Conservation (phyloP, 2,113 vertebrate species). For the Microcebus griseorufus region DNA sequence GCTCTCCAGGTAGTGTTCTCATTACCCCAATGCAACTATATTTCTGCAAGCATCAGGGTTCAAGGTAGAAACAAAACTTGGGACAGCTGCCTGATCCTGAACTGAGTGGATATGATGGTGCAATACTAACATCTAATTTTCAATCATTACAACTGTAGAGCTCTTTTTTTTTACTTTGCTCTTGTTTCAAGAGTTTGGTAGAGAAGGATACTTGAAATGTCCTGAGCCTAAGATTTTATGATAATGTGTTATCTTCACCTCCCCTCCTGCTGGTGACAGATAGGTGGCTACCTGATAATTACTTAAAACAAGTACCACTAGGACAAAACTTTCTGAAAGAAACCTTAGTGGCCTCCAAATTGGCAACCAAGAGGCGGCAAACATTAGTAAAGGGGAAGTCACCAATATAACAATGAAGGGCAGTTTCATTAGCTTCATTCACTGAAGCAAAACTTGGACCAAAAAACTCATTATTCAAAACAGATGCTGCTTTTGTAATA, state of each 20-base stretch:
- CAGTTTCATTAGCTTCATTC: conserved; percentile 74
- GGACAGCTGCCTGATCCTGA: not conserved
- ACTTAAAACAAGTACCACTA: conserved; percentile 25
- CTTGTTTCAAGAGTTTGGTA: not conserved
- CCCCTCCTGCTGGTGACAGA: fast-evolving
- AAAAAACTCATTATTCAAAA: conserved; percentile 77
- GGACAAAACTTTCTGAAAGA: not conserved
- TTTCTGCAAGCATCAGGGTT: not conserved
- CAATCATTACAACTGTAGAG: not conserved
- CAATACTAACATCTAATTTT: not conserved
- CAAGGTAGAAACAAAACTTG: not conserved
- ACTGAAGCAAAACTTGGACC: conserved; percentile 66
- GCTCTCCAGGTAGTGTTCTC: no score
- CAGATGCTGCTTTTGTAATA: conserved; percentile 78
- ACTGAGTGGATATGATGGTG: no score
- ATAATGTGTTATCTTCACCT: not conserved
- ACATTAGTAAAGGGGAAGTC: conserved; percentile 43
- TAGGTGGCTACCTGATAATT: conserved; percentile 21
- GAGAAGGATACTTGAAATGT: not conserved
- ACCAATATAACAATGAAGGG: conserved; percentile 27
- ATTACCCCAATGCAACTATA: not conserved
- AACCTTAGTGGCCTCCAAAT: conserved; percentile 29
- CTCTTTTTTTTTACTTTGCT: not conserved
- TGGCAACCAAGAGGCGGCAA: conserved; percentile 4
- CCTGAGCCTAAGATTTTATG: not conserved